A percentile compares a stretch with the other conserved stretches of the same genome.
Conservation (phyloP, 1,140 invertebrate genomes). For the Penaeus vannamei region DNA sequence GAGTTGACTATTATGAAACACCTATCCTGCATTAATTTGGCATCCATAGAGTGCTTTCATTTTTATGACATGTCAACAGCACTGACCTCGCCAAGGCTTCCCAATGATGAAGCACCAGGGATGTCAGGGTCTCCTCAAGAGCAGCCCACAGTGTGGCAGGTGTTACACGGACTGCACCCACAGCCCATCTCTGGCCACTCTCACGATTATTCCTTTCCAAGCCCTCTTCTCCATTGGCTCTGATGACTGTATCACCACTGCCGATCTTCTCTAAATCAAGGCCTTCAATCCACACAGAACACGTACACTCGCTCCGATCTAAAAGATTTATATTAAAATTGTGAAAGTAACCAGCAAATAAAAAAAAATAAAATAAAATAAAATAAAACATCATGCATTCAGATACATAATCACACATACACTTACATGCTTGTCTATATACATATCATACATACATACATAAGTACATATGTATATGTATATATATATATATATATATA, state of each 20-base stretch:
- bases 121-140: conserved; percentile 57
- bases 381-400: too few relatives aligned
- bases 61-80: too few relatives aligned
- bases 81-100: conserved; percentile 49
- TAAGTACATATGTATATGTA: too few relatives aligned
- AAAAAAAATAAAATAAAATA: neutral
- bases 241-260: conserved; percentile 5
- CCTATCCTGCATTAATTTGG: too few relatives aligned
- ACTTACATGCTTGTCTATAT: too few relatives aligned
- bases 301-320: conserved; percentile 58
- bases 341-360: neutral
- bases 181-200: conserved; percentile 43
- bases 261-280: conserved; percentile 24
- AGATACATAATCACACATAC: too few relatives aligned
- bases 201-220: neutral
- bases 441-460: too few relatives aligned
- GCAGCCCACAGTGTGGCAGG: conserved; percentile 56
- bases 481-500: too few relatives aligned
- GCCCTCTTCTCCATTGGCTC: conserved; percentile 37
- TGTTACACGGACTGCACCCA: conserved; percentile 56
- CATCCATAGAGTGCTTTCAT: too few relatives aligned
- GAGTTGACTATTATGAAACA: too few relatives aligned
- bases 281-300: conserved; percentile 61
- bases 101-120: conserved; percentile 54
- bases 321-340: neutral